Evolutionary conservation across 2,113 vertebrate genomes (phyloP), one percentile per base, ranked within the genome.

Genomic region (Riparia riparia): DNA sequence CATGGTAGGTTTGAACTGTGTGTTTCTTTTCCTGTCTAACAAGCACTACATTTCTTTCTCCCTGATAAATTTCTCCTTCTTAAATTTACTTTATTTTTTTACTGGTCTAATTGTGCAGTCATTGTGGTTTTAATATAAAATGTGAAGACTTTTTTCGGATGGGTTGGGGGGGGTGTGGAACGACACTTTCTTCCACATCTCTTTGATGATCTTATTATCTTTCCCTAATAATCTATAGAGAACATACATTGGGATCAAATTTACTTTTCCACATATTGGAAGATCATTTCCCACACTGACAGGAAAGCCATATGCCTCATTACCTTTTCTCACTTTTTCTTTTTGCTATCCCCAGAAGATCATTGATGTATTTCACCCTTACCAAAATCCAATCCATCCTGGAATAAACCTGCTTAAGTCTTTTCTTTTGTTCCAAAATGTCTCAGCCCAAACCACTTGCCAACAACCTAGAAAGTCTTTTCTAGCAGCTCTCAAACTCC

Each of bases 1-100:
- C 50, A 86, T 34, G 66, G 61, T 88, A 54, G 63, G 37, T 82
- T 90, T 96, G 87, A 94, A 93, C 31, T 95, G 25, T 65, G 64
- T 53, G 39, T 17, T 76, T 42, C 58, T 74, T 89, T 87, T 82
- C 37, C 31, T 82, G 42, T 57, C 74, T 88, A 41, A 65, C n/a
- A 93, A 63, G 32, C 22, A 32, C n/a, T 63, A 34, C 63, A 14
- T 88, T 79, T 32, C 61, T 90, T 83, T 29, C 45, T 53, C 10
- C 6, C 7, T 57, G 44, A 28, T 54, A 37, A 24, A 53, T 61
- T 79, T 71, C 2, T 20, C 53, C 15, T 61, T 79, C 76, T 82
- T 42, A 9, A 4, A 20, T 65, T 77, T 89, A 32, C 25, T 85
- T 91, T 71, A 29, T 39, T 88, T 80, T 86, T 70, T 31, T 11